Percentiles rank a stretch among this genome's conserved stretches.
Conservation (phyloP, 1,140 invertebrate genomes). For the Phortica variegata region DNA sequence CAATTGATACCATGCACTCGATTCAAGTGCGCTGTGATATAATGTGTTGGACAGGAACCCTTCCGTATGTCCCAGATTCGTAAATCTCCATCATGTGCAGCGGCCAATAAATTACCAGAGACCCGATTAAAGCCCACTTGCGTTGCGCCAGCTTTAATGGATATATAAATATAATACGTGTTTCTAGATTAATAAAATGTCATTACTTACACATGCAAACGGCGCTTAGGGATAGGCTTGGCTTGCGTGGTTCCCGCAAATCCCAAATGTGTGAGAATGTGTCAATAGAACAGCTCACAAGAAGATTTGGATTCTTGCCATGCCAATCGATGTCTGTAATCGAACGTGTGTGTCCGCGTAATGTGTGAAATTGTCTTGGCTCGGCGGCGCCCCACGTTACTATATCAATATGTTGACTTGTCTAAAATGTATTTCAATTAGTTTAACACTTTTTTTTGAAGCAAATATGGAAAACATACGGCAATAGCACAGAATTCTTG, state of each 20-base stretch:
- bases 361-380: slow-evolving; percentile 69
- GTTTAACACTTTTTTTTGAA: background rate
- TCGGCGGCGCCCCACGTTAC: slow-evolving; percentile 71
- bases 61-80: slow-evolving; percentile 95
- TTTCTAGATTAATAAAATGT: too few species aligned
- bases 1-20: slow-evolving; percentile 94
- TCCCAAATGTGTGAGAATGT: slow-evolving; percentile 94
- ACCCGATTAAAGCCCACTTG: slow-evolving; percentile 93
- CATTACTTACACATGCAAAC: slow-evolving; percentile 60
- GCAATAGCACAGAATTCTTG: slow-evolving; percentile 85
- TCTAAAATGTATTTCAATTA: slow-evolving; percentile 62
- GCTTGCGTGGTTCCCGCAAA: slow-evolving; percentile 79
- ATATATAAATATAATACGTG: background rate
- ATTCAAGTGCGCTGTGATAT: slow-evolving; percentile 89
- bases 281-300: slow-evolving; percentile 92
- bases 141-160: slow-evolving; percentile 76
- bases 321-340: slow-evolving; percentile 95
- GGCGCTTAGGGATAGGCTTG: slow-evolving; percentile 76
- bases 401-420: slow-evolving; percentile 82
- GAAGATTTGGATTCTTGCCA: slow-evolving; percentile 79
- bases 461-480: slow-evolving; percentile 61
- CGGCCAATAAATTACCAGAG: slow-evolving; percentile 80
- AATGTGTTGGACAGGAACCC: slow-evolving; percentile 81
- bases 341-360: slow-evolving; percentile 82
- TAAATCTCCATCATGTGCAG: slow-evolving; percentile 92